phyloP scores from a whole-genome alignment of 1,140 invertebrate genomes.

The Magallana gigas region DNA sequence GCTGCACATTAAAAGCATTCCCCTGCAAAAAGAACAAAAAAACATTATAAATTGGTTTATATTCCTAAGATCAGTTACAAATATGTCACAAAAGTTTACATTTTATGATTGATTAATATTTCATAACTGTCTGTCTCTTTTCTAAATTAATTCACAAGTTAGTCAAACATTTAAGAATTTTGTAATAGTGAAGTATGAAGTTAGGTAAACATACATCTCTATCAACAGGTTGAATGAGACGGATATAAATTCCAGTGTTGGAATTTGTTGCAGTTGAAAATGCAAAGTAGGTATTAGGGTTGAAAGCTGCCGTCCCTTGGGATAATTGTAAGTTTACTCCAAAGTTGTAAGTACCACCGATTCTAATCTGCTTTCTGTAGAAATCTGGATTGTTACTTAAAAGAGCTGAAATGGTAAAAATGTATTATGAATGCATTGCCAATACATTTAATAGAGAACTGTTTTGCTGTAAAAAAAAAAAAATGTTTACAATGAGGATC shows the following conservation, averaged over 20 bases:
- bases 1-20: neutral
- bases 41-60: neutral
- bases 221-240: constrained; percentile 24
- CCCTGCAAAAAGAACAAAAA: neutral
- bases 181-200: too few relatives aligned
- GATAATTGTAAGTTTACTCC: constrained; percentile 9
- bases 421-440: too few relatives aligned
- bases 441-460: too few relatives aligned
- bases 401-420: constrained; percentile 10
- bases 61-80: too few relatives aligned
- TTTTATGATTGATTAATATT: too few relatives aligned
- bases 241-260: constrained; percentile 22
- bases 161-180: too few relatives aligned
- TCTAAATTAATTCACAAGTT: too few relatives aligned
- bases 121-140: too few relatives aligned
- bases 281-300: constrained; percentile 33
- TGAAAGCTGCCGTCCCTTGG: constrained; percentile 18
- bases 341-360: neutral
- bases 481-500: too few relatives aligned
- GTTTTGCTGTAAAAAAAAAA: too few relatives aligned
- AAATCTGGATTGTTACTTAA: constrained; percentile 14
- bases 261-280: constrained; percentile 12
- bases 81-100: too few relatives aligned
- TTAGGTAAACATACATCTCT: constrained; percentile 30
- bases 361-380: constrained; percentile 32